These are phyloP conservation scores for Eriocheir sinensis DNA, from an alignment of 1,140 invertebrate genomes.

Conservation along the genomic window DNA sequence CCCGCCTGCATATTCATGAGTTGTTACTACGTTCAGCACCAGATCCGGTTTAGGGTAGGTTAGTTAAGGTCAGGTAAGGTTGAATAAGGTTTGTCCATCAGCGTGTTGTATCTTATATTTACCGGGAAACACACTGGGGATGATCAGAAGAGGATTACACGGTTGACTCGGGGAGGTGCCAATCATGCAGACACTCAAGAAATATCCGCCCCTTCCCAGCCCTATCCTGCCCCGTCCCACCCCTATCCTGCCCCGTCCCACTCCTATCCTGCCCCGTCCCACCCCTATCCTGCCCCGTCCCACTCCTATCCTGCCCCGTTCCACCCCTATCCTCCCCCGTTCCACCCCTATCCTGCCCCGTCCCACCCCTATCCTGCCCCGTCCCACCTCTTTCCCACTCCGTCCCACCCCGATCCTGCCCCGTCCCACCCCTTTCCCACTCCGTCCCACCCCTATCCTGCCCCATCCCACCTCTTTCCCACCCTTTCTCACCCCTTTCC, in stretches of 20 bases:
- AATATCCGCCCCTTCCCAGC: neutral
- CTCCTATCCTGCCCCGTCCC: neutral
- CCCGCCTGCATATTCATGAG: no score
- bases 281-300: neutral
- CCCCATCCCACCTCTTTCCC: neutral
- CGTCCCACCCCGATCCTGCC: neutral
- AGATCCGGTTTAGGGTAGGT: no score
- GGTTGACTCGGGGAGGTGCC: conserved; percentile 36
- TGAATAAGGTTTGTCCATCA: no score
- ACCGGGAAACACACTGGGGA: no score
- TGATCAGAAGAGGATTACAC: neutral
- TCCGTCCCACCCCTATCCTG: neutral
- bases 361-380: neutral
- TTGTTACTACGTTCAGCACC: no score
- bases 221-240: neutral
- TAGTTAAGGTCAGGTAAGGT: no score
- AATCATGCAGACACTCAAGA: no score
- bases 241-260: neutral
- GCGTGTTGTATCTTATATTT: no score
- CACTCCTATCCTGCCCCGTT: neutral
- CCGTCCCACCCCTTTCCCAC: neutral
- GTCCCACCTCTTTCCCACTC: neutral
- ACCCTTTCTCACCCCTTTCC: no score
- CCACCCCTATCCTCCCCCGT: neutral
- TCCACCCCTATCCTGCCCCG: neutral